Evolutionary conservation across 1,140 invertebrate species (phyloP).

Genomic region (Popillia japonica): DNA sequence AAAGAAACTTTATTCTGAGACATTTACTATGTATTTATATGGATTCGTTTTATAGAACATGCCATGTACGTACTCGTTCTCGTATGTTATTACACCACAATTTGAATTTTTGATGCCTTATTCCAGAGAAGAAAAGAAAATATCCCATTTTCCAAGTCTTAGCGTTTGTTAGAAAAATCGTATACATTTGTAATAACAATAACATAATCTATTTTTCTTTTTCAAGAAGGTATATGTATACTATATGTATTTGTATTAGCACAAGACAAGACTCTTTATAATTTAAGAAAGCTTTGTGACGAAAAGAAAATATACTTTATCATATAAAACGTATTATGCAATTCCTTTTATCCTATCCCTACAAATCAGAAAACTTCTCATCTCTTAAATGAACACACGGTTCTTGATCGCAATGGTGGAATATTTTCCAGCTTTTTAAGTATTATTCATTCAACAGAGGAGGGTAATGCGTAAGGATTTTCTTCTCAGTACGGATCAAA

Average conservation of each 20-base stretch:
- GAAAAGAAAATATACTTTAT: no score
- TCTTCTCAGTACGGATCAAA: constrained; percentile 44
- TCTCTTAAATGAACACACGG: constrained; percentile 45
- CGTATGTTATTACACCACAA: constrained; percentile 20
- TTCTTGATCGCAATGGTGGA: constrained; percentile 48
- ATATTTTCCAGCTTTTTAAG: constrained; percentile 51
- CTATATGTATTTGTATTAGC: neutral
- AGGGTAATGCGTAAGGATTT: constrained; percentile 46
- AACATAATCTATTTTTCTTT: neutral
- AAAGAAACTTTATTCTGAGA: constrained; percentile 46
- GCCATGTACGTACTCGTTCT: constrained; percentile 38
- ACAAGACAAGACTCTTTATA: neutral
- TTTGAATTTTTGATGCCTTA: constrained; percentile 26
- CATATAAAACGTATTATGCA: neutral
- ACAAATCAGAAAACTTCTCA: constrained; percentile 20
- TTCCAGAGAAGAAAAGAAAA: neutral
- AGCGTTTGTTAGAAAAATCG: neutral
- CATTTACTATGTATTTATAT: constrained; percentile 46
- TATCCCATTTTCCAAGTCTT: neutral
- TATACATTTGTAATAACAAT: neutral
- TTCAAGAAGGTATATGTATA: neutral
- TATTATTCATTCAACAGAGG: constrained; percentile 36
- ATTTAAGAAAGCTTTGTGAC: no score
- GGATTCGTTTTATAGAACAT: constrained; percentile 45
- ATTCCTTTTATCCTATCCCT: neutral